phyloP scores from a whole-genome alignment of 2,797 vertebrate species.

The Steatocranus sp. region DNA sequence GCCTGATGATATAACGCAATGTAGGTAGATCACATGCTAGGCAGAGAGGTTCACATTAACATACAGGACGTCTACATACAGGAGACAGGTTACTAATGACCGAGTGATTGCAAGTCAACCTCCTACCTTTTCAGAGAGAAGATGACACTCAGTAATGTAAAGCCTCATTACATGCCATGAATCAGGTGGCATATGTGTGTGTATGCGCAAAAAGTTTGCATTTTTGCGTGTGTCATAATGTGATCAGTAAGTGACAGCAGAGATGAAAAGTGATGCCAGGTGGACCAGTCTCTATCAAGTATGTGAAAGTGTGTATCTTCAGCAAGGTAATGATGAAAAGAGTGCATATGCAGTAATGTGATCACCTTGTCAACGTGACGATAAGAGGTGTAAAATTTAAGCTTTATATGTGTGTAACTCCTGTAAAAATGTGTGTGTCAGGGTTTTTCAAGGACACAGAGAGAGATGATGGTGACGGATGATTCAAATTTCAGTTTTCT shows the following conservation, averaged over 20 bases:
- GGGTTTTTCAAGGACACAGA: not conserved
- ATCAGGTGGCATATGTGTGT: not conserved
- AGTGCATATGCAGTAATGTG: not conserved
- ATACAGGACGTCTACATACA: not conserved
- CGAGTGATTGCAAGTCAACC: slow-evolving; percentile 11
- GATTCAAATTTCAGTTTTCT: not conserved
- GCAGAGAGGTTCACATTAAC: not conserved
- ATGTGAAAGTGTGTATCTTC: not conserved
- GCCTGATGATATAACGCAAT: not conserved
- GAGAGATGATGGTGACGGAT: not conserved
- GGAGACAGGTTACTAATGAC: slow-evolving; percentile 17
- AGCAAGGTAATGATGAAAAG: not conserved
- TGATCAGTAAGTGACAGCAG: slow-evolving; percentile 20
- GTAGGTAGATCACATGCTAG: not conserved
- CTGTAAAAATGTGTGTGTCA: not conserved
- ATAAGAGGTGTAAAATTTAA: not conserved
- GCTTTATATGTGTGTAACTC: not conserved
- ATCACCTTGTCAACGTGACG: not conserved
- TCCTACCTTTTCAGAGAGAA: slow-evolving; percentile 1
- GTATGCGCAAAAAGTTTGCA: not conserved
- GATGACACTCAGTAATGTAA: slow-evolving; percentile 33
- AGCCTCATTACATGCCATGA: slow-evolving; percentile 10
- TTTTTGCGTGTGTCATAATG: not conserved
- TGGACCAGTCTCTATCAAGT: not conserved
- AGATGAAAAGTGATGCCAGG: slow-evolving; percentile 13